Base-by-base conservation (phyloP, 2,113 vertebrate genomes). In the Pelmatolapia mariae region DNA sequence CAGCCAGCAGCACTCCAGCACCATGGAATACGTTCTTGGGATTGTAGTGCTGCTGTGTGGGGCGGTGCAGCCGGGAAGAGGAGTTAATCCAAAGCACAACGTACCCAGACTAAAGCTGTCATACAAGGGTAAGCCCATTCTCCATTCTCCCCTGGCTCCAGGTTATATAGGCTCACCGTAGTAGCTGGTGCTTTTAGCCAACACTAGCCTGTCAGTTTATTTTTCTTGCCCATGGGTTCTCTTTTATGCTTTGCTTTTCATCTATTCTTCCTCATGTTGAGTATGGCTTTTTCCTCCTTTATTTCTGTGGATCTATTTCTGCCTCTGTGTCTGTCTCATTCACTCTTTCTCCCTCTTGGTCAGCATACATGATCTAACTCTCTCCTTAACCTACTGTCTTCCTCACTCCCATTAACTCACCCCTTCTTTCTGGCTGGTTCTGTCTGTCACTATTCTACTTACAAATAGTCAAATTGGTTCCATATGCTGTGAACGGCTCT, bases 21-120 rank as follows among this genome's bases (percentile, higher is more conserved):
- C 97, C 98, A 99, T 99, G 98, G 98, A 98, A 97, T 98, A 97
- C 96, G 95, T 97, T 94, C 89, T 96, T 94, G 95, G 98, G 96
- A 96, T 97, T 96, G 96, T 97, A 96, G 96, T 97, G 96, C 96
- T 99, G 95, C 96, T 98, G 96, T 97, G 97, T 93, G 97, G 97
- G 96, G 96, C 95, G 88, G 95, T 97, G 92, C 96, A 98, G 95
- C 95, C 96, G 6, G 96, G 96, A 82, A 96, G 95, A 96, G 97
- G 96, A 90, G 96, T 95, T 76, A 97, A 97, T 93, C 96, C 96
- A 94, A 98, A 97, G 96, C 98, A 96, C 96, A 98, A 97, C n/a
- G 98, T 98, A 92, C 98, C 98, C 18, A 97, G 98, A 93, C 97
- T 99, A 94, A 98, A 96, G 97, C 97, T 99, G 80, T 97, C 98